phyloP scores from a whole-genome alignment of 2,797 vertebrate species.

The Cirrhinus molitorella region DNA sequence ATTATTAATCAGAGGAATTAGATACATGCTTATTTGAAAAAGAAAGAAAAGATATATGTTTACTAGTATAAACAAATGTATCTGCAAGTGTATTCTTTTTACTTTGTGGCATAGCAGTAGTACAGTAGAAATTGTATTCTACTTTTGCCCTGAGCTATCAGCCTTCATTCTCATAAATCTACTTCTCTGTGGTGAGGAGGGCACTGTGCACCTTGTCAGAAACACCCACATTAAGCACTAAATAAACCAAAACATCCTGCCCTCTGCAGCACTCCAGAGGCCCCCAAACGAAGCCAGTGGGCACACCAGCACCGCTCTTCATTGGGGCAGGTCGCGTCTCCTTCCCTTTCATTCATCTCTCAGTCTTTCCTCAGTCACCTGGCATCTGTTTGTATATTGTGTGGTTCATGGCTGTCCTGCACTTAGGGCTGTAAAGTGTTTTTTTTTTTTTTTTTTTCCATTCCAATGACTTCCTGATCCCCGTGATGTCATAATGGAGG shows the following conservation, averaged over 20 bases:
- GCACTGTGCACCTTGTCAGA: slow-evolving; percentile 87
- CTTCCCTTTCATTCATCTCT: slow-evolving; percentile 60
- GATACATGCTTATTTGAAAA: not conserved
- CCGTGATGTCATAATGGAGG: slow-evolving; percentile 82
- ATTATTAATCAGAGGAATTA: not conserved
- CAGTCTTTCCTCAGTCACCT: slow-evolving; percentile 61
- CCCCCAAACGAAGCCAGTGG: slow-evolving; percentile 76
- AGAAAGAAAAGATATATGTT: too few relatives aligned
- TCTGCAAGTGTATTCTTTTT: not conserved
- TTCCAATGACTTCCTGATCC: slow-evolving; percentile 91
- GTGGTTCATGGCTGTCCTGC: slow-evolving; percentile 33
- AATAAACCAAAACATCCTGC: slow-evolving; percentile 93
- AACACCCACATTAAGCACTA: slow-evolving; percentile 83
- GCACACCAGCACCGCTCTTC: slow-evolving; percentile 68
- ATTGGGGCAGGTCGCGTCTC: slow-evolving; percentile 68
- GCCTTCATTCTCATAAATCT: slow-evolving; percentile 87
- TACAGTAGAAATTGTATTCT: not conserved
- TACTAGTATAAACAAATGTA: not conserved
- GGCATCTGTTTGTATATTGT: slow-evolving; percentile 69
- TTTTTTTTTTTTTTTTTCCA: slow-evolving; percentile 78
- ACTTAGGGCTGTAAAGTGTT: slow-evolving; percentile 76
- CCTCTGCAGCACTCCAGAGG: slow-evolving; percentile 68
- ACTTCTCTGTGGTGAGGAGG: slow-evolving; percentile 77
- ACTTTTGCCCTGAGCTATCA: slow-evolving; percentile 70
- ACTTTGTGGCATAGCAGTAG: not conserved